phyloP scores from a whole-genome alignment of 2,888 invertebrate species.

The Saturnia pavonia region DNA sequence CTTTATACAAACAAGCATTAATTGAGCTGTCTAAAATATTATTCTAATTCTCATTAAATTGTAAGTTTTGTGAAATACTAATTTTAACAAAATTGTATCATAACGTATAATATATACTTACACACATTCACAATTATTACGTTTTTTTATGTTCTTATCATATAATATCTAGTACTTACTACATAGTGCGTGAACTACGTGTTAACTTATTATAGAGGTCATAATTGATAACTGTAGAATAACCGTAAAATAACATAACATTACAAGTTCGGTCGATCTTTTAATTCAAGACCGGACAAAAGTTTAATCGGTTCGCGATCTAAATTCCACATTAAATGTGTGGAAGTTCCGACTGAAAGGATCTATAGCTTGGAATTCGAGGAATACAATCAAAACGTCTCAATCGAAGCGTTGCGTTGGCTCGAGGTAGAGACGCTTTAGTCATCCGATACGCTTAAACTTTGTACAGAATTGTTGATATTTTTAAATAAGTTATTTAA shows the following conservation, averaged over 20 bases:
- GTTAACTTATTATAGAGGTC: no score
- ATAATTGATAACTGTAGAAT: no score
- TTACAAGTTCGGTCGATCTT: not conserved
- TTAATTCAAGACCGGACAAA: conserved; percentile 10
- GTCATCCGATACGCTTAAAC: conserved; percentile 39
- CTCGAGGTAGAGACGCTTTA: conserved; percentile 40
- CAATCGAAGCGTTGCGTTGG: conserved; percentile 29
- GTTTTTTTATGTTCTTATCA: no score
- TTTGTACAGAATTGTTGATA: not conserved
- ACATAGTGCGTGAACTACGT: no score
- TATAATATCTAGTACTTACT: no score
- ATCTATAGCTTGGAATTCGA: conserved; percentile 38
- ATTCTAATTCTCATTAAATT: no score
- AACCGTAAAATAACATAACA: not conserved
- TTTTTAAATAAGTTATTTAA: not conserved
- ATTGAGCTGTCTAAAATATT: not conserved
- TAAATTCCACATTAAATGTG: conserved; percentile 45
- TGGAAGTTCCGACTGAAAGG: conserved; percentile 40
- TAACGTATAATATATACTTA: no score
- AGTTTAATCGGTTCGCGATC: conserved; percentile 32
- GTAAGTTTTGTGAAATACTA: no score
- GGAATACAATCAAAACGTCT: conserved; percentile 52
- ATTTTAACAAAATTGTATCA: no score
- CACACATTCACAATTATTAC: no score
- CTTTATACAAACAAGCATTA: not conserved